Evolutionary conservation across 2,797 vertebrate species (phyloP), one percentile per base, ranked within the genome.

Genomic region (Periparus ater): DNA sequence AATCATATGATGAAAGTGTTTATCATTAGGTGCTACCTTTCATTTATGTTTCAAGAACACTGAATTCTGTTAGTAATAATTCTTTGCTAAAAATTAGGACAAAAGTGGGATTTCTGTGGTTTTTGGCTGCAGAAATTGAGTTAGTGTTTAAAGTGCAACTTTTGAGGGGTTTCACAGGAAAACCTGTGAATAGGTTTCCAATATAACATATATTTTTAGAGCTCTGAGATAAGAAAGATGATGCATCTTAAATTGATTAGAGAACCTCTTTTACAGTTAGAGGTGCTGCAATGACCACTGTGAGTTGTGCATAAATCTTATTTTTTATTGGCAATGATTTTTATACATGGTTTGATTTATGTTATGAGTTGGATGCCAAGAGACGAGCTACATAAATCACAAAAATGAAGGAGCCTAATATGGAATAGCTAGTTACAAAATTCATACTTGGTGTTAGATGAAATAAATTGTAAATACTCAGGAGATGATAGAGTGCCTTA

Each of bases 361-460:
- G 70, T 91, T 92, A 47, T 23, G 71, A 81, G 82, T 38, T 79
- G 40, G 61, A 70, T 87, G 81, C 91, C 84, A 95, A 74, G 92
- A 94, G 88, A 91, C 58, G 29, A 95, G 88, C 57, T 79, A 75
- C 90, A 95, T 97, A 96, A 96, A 96, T 97, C 92, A 96, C 19
- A 57, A 66, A 94, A 96, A 96, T 71, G 74, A 95, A 92, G 85
- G 57, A 90, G 58, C 48, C 73, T 91, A 66, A 96, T 94, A 91
- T 88, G 90, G 85, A 92, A 65, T 71, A 95, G 88, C 66, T 87
- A 81, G 86, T 94, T 95, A 89, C 92, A 96, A 91, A 96, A 92
- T 95, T 95, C 90, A 54, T 78, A 45, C 78, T 95, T 92, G 91
- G 80, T 95, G 57, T 92, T 93, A 89, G 85, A 93, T 89, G 77